phyloP scores from a whole-genome alignment of 1,140 invertebrate genomes.

The Drosophila repletoides region DNA sequence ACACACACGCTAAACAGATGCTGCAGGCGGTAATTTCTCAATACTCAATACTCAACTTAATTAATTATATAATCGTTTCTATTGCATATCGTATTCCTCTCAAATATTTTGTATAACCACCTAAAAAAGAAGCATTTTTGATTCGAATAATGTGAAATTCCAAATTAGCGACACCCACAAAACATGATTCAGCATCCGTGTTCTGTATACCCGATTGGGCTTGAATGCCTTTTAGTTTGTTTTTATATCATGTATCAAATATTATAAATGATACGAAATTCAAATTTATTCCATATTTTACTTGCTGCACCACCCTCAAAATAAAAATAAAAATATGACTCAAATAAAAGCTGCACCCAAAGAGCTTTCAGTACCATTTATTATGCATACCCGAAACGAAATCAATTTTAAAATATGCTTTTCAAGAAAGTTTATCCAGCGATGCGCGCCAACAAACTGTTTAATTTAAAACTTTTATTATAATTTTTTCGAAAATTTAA shows the following conservation, averaged over 20 bases:
- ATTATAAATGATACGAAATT: too few species aligned
- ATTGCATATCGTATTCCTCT: slow-evolving; percentile 27
- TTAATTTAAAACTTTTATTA: neutral
- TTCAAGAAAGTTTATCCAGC: too few species aligned
- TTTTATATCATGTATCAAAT: neutral
- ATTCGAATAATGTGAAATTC: slow-evolving; percentile 49
- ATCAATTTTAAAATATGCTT: slow-evolving; percentile 25
- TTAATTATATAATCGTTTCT: slow-evolving; percentile 29
- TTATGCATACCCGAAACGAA: slow-evolving; percentile 33
- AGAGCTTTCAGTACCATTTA: slow-evolving; percentile 34
- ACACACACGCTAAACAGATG: slow-evolving; percentile 77
- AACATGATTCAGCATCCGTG: slow-evolving; percentile 18
- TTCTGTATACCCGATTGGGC: slow-evolving; percentile 13
- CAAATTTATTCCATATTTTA: slow-evolving; percentile 20
- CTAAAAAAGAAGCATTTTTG: slow-evolving; percentile 16
- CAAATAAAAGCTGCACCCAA: slow-evolving; percentile 20
- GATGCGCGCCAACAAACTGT: neutral
- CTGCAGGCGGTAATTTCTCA: slow-evolving; percentile 78
- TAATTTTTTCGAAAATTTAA: neutral
- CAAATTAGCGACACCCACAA: slow-evolving; percentile 38
- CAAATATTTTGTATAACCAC: slow-evolving; percentile 31
- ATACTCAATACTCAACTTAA: slow-evolving; percentile 18
- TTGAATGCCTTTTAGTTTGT: slow-evolving; percentile 35
- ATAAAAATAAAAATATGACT: neutral
- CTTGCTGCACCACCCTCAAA: slow-evolving; percentile 23